Evolutionary conservation across 2,113 vertebrate genomes (phyloP), one percentile per base, ranked within the genome.

Genomic region (Chroicocephalus ridibundus): DNA sequence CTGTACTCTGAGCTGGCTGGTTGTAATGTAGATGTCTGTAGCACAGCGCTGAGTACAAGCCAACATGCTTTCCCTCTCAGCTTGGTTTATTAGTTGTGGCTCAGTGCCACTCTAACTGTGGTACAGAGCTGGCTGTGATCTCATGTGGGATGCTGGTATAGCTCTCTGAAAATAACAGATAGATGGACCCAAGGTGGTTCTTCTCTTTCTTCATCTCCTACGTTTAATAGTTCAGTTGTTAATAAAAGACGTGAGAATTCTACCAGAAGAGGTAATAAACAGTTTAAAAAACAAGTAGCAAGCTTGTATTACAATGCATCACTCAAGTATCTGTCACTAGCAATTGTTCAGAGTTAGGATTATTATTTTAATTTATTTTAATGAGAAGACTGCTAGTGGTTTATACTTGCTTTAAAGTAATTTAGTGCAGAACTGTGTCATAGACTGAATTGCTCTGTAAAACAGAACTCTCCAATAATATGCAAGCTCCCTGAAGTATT

Each of bases 181-280:
- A 86, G 65, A 54, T 19, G 9, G 32, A 68, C 40, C 9, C 31
- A 55, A 79, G 65, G 6, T 36, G 51, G 42, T 66, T 47, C 34
- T 74, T 85, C 42, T 1, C 17, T 93, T 83, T 47, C 34, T 82
- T 86, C 11, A 27, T 75, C 44, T 66, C 40, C 42, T 83, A 34
- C 0, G 0, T 80, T 90, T 88, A 62, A 60, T 78, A 64, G 51
- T 64, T 96, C 13, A 10, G n/a, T 83, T 79, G 38, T 83, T 92
- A 93, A 88, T 88, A 82, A 74, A 95, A 93, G 21, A 42, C n/a
- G 49, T 58, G 24, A 93, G 58, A 93, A 62, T 83, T 93, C 88
- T 88, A 80, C 25, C 24, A 55, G 38, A 88, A 75, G 38, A 85
- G 26, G 38, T 71, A 83, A 91, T 79, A 88, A 96, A 82, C 26